Conservation (phyloP, 2,113 vertebrate species). For the Rhineura floridana region DNA sequence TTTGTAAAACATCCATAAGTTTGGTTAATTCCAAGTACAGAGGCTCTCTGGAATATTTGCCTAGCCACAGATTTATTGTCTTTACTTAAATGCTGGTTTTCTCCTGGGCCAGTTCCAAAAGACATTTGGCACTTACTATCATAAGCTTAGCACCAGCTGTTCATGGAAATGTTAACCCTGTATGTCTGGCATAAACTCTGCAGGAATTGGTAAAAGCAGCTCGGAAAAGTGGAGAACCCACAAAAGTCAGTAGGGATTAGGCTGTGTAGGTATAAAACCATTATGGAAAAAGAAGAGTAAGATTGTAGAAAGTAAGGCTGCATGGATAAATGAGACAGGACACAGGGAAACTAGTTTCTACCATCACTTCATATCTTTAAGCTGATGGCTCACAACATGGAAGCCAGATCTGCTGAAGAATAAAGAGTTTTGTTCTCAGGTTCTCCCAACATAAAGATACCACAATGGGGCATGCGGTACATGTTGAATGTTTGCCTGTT, state of each 20-base stretch:
- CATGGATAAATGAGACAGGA: background rate
- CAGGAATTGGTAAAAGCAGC: constrained; percentile 31
- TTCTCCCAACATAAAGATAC: background rate
- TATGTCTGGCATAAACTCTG: constrained; percentile 19
- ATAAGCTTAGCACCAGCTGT: constrained; percentile 50
- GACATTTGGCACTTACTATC: background rate
- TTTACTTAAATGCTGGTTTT: constrained; percentile 23
- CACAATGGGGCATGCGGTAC: background rate
- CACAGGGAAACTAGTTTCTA: background rate
- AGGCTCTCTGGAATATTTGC: constrained; percentile 31
- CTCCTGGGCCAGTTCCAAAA: constrained; percentile 33
- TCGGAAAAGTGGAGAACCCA: background rate
- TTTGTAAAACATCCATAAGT: background rate
- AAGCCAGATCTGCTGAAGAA: background rate
- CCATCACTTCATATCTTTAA: background rate
- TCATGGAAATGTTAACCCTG: constrained; percentile 12
- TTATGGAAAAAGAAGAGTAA: background rate
- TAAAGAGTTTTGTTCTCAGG: background rate
- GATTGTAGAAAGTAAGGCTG: background rate
- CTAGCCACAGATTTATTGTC: constrained; percentile 25
- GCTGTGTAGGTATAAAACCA: constrained; percentile 17
- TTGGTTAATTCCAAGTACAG: constrained; percentile 17
- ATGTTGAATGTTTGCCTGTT: background rate
- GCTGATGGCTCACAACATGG: background rate
- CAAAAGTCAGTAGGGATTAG: constrained; percentile 20